Base-by-base conservation (phyloP, 2,888 invertebrate genomes). In the Flexamia atlantica region DNA sequence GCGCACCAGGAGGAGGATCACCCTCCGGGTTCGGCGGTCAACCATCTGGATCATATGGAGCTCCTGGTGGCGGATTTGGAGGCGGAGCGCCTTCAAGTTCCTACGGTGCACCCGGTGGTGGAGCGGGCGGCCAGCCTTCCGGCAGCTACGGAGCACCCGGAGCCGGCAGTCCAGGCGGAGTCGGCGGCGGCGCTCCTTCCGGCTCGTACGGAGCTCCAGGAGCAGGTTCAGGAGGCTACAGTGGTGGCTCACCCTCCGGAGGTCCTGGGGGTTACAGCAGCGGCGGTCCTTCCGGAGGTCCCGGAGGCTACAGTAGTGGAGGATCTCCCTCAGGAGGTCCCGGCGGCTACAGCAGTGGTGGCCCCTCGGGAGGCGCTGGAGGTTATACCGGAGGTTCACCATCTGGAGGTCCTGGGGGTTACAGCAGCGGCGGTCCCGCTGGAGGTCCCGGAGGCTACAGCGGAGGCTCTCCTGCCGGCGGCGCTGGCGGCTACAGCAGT, bases 211-310 rank as follows among this genome's bases (percentile, higher is more conserved):
- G 70, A 32, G 50, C 57, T 32, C 82, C 84, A 36, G 81, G 84
- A 20, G 50, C 20, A 12, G 30, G 74, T n/a, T 23, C 57, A 0
- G 76, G 76, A 50, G 79, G 79, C 10, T 53, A 64, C 64, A 64
- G 64, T n/a, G 64, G 64, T 7, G 28, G 79, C 17, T 32, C 64
- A 20, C 64, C 81, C 28, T 17, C 40, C 40, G 64, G 81, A 10
- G 50, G 76, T 42, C 28, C 64, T 25, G 79, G 79, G 0, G 79
- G 79, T 12, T 53, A 64, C 14, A 42, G 57, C 36, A 79, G 76
- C n/a, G 83, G 83, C 28, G 83, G 83, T 25, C 83, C 83, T 80
- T 82, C 82, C 28, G 82, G 82, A 7, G 76, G 60, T 9, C 60
- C 76, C 5, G 83, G 83, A 32, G 79, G 76, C 30, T 76, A 30